Conservation (phyloP, 2,797 vertebrate species). For the Anisognathus igniventris region DNA sequence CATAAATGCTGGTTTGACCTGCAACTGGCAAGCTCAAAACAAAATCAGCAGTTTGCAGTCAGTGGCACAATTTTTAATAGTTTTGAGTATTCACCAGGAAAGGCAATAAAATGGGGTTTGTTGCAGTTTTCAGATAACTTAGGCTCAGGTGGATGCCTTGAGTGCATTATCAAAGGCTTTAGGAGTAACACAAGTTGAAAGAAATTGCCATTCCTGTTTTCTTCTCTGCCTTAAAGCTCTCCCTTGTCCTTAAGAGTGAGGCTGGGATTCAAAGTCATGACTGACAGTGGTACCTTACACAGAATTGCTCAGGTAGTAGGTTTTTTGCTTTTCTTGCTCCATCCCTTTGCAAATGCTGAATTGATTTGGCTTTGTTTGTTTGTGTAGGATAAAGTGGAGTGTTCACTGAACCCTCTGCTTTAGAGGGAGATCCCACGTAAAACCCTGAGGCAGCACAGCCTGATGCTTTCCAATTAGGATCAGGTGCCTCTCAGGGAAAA, state of each 20-base stretch:
- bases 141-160: background rate
- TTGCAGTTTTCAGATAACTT: background rate
- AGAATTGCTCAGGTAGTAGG: background rate
- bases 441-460: background rate
- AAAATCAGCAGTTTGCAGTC: background rate
- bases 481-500: background rate
- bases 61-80: background rate
- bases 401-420: background rate
- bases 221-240: background rate
- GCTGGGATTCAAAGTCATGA: background rate
- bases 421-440: background rate
- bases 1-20: background rate
- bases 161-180: background rate
- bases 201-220: background rate
- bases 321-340: background rate
- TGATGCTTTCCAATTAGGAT: background rate
- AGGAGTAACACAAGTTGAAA: background rate
- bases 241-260: background rate
- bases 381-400: background rate
- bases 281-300: background rate
- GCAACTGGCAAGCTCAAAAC: background rate
- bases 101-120: background rate
- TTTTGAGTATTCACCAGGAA: background rate
- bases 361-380: background rate
- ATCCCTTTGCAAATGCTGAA: background rate